Percentiles rank a stretch among this genome's conserved stretches.
Evolutionary conservation across 64 coral and sea anemone species (phyloP).

Genomic region (Stichodactyla helianthus): DNA sequence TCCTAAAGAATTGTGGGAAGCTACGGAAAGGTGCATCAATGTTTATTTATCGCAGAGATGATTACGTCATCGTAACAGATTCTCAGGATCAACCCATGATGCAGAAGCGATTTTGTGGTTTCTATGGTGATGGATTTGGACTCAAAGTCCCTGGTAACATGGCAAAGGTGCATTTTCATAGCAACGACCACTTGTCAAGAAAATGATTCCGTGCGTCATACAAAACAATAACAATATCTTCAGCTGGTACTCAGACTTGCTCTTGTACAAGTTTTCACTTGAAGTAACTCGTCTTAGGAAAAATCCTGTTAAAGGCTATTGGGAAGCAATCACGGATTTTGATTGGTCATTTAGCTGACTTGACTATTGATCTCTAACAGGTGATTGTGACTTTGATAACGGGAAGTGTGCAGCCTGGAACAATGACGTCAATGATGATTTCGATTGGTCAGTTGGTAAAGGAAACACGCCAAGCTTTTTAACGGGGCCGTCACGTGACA

Average conservation of each 20-base stretch:
- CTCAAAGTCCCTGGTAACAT: conserved; percentile 6
- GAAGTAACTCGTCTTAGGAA: too few relatives aligned
- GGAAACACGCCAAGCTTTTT: conserved; percentile 15
- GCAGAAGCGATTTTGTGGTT: conserved; percentile 2
- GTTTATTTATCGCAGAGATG: not conserved
- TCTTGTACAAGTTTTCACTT: not conserved
- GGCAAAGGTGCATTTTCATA: not conserved
- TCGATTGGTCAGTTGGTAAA: conserved; percentile 24
- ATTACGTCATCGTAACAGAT: conserved; percentile 9
- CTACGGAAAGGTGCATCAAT: too few relatives aligned
- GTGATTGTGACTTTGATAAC: conserved; percentile 19
- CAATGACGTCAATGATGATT: conserved; percentile 2
- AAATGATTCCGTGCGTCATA: conserved; percentile 6
- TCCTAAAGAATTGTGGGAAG: too few relatives aligned
- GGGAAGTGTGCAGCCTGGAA: not conserved
- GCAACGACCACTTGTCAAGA: not conserved
- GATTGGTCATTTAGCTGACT: not conserved
- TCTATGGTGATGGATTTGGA: conserved; percentile 7
- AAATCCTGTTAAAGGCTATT: too few relatives aligned
- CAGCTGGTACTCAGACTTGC: not conserved
- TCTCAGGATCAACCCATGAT: not conserved
- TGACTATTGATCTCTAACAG: not conserved
- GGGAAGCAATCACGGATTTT: too few relatives aligned
- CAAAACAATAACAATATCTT: not conserved
- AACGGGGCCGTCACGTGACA: not conserved